phyloP scores from a whole-genome alignment of 2,113 vertebrate species.

The Siniperca knerii region DNA sequence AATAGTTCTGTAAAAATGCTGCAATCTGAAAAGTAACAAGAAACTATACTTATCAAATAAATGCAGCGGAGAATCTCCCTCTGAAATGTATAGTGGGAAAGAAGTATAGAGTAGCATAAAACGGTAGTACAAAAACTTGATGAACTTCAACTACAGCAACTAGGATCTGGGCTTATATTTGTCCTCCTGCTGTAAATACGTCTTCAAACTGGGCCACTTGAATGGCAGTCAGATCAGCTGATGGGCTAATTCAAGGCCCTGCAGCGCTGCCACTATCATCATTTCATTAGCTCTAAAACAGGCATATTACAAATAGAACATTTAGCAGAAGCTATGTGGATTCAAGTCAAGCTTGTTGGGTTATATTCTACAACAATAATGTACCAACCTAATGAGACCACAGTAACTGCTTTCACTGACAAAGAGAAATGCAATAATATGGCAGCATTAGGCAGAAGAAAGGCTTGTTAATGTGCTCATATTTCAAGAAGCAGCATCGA shows the following conservation, averaged over 20 bases:
- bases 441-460: constrained; percentile 32
- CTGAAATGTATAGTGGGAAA: neutral
- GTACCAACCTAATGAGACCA: constrained; percentile 41
- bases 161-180: constrained; percentile 17
- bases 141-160: constrained; percentile 1
- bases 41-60: neutral
- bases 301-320: constrained; percentile 42
- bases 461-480: constrained; percentile 39
- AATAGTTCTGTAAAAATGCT: neutral
- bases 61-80: neutral
- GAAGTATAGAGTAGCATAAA: neutral
- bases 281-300: constrained; percentile 62
- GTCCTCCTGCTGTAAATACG: constrained; percentile 47
- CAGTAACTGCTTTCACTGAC: constrained; percentile 26
- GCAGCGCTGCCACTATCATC: constrained; percentile 29
- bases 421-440: constrained; percentile 40
- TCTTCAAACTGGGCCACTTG: constrained; percentile 36
- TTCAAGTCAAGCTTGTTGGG: constrained; percentile 24
- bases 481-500: constrained; percentile 49
- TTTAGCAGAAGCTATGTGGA: constrained; percentile 29
- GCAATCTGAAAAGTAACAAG: neutral
- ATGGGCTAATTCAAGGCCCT: constrained; percentile 49
- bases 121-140: neutral
- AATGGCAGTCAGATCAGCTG: constrained; percentile 42
- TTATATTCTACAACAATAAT: constrained; percentile 41